phyloP scores from a whole-genome alignment of 35 echinoderm and acorn worm genomes.

The Hemicentrotus pulcherrimus region DNA sequence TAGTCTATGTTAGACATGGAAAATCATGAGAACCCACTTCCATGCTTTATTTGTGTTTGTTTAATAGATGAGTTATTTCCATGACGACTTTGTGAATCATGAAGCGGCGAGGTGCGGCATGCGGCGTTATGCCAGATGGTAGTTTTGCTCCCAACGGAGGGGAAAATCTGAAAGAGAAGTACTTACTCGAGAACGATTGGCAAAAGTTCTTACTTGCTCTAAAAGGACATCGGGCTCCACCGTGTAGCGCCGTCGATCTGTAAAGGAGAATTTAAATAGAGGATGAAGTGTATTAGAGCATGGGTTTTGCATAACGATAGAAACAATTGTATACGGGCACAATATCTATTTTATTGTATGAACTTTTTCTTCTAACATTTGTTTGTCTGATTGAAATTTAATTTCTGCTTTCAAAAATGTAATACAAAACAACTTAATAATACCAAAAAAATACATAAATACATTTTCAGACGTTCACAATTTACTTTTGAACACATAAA shows the following conservation, averaged over 20 bases:
- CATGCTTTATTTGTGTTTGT: conserved; percentile 25
- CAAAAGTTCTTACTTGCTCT: conserved; percentile 78
- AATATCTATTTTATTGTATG: too few species aligned
- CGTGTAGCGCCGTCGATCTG: conserved; percentile 87
- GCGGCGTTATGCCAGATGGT: not conserved
- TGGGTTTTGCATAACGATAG: too few species aligned
- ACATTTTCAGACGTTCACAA: too few species aligned
- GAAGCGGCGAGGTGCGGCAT: not conserved
- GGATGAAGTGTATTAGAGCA: too few species aligned
- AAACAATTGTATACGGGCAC: too few species aligned
- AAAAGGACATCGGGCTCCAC: conserved; percentile 81
- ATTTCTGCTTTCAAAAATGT: too few species aligned
- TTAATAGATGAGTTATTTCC: conserved; percentile 48
- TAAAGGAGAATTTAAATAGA: not conserved
- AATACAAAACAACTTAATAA: too few species aligned
- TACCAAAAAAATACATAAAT: too few species aligned
- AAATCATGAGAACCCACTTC: not conserved
- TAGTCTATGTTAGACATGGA: conserved; percentile 19
- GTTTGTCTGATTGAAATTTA: too few species aligned
- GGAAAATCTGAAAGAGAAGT: conserved; percentile 47
- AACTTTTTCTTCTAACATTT: too few species aligned
- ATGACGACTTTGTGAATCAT: conserved; percentile 16
- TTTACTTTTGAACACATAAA: too few species aligned
- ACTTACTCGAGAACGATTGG: conserved; percentile 62
- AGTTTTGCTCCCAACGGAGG: not conserved